Evolutionary conservation across 2,113 vertebrate species (phyloP), one percentile per base, ranked within the genome.

Genomic region (Sardina pilchardus): DNA sequence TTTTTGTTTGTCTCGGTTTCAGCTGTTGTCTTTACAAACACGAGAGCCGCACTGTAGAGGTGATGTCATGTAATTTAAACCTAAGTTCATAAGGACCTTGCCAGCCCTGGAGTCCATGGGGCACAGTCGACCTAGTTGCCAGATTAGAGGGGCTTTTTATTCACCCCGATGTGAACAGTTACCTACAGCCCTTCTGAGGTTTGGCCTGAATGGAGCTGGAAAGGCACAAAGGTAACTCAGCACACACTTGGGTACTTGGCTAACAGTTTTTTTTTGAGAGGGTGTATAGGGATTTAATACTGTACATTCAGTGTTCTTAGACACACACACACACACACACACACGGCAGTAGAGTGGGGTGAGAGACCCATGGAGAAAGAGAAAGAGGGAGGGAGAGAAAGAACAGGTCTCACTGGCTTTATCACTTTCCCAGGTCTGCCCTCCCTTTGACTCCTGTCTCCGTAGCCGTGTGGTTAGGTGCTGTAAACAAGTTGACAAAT

Each of bases 401-500:
- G 85, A 84, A 81, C 85, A 50, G 86, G 48, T 85, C 59, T 85
- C 63, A 34, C 21, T 88, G 82, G 88, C 87, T 89, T 89, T 83
- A 81, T 82, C 91, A 48, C 84, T 87, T 85, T 4, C 92, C 88
- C 86, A 88, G 44, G 82, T 86, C 34, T 78, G 78, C 86, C 63
- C 85, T 59, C 78, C 81, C 88, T 86, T 85, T 87, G 85, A 85
- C 89, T 90, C 86, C 90, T 88, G 85, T 93, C 91, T 89, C 89
- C 89, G 90, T 87, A 90, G 91, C 91, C 93, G 91, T 90, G 82
- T 89, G 86, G 90, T 93, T 94, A 94, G 92, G 92, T 91, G 92
- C 87, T 93, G 93, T 93, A 93, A 95, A 93, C 92, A 94, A 94
- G 94, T 94, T 94, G 93, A 95, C 94, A 96, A 95, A 93, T 93